Base-by-base conservation (phyloP, 1,140 invertebrate species). In the Augochlora pura region DNA sequence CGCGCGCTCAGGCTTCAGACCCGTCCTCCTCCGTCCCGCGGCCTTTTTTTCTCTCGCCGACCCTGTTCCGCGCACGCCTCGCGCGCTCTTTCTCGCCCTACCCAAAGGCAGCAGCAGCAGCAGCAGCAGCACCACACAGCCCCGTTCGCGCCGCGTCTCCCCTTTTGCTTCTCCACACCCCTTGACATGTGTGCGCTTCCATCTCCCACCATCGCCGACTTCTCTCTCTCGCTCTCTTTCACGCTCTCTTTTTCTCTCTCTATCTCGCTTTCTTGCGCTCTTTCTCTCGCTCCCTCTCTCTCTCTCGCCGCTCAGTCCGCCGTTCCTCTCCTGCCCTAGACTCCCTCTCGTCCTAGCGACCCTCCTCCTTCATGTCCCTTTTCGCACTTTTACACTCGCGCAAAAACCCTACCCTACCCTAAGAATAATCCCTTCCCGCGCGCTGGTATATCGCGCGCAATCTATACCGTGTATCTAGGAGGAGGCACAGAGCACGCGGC, bases 341-440 rank as follows among this genome's bases (percentile, higher is more conserved):
- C 73, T 68, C 73, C 60, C 69, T 69, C 78, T 81, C 77, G 68
- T 83, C 76, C 80, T 73, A 84, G 79, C 83, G 73, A 86, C 86
- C 80, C 86, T 77, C 59, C 77, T 73, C 79, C 77, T 83, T 39
- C 75, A 66, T 69, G 66, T 82, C 67, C 73, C 84, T 90, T 89
- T 90, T 89, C 90, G 88, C 88, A 90, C 89, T 90, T 89, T 88
- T 86, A 76, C 87, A 81, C 82, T 79, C 83, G 85, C 68, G 83
- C 81, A 88, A 89, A 57, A 88, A 80, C 87, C 82, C 87, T 86
- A 84, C 82, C 82, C 79, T 84, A 84, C 81, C 84, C 83, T 87
- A 88, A 89, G 87, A 89, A 89, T 86, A 88, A 88, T 86, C 87
- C 86, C 84, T 80, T 77, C 71, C n/a, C n/a, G n/a, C 80, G 79